Conservation (phyloP, 64 coral and sea anemone species). For the Porites australiensis region DNA sequence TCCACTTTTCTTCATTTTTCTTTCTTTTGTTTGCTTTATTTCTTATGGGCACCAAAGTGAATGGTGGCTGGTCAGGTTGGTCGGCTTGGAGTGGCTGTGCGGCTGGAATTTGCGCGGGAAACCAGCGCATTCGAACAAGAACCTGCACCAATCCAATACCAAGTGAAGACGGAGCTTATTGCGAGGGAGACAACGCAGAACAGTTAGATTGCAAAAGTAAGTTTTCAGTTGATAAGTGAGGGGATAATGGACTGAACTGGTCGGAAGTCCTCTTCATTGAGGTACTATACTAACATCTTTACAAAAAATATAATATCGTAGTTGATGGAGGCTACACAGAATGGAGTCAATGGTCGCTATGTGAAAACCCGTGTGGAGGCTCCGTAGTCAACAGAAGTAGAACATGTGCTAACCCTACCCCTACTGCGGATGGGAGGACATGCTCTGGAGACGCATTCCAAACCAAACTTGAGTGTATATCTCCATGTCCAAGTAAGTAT, state of each 20-base stretch:
- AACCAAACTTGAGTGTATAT: slow-evolving; percentile 91
- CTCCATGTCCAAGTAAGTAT: slow-evolving; percentile 91
- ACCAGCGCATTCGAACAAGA: no score
- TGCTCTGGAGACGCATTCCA: slow-evolving; percentile 75
- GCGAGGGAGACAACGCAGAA: slow-evolving; percentile 82
- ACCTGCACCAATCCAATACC: no score
- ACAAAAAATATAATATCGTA: background rate
- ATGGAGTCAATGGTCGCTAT: slow-evolving; percentile 98
- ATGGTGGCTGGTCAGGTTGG: slow-evolving; percentile 90
- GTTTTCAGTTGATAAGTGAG: no score
- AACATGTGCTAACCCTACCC: slow-evolving; percentile 84
- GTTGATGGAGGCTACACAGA: slow-evolving; percentile 89
- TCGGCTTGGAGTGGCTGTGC: no score
- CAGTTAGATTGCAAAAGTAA: slow-evolving; percentile 87
- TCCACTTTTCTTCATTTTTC: no score
- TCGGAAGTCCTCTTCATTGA: no score
- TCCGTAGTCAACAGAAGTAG: slow-evolving; percentile 87
- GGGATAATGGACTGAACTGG: no score
- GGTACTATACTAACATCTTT: no score
- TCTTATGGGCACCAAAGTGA: background rate
- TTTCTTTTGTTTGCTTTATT: no score
- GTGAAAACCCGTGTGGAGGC: slow-evolving; percentile 93
- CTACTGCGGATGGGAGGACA: slow-evolving; percentile 68
- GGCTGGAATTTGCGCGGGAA: no score
- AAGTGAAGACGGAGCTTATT: slow-evolving; percentile 72